Evolutionary conservation across 2,797 vertebrate species (phyloP).

Genomic region (Crenichthys baileyi): DNA sequence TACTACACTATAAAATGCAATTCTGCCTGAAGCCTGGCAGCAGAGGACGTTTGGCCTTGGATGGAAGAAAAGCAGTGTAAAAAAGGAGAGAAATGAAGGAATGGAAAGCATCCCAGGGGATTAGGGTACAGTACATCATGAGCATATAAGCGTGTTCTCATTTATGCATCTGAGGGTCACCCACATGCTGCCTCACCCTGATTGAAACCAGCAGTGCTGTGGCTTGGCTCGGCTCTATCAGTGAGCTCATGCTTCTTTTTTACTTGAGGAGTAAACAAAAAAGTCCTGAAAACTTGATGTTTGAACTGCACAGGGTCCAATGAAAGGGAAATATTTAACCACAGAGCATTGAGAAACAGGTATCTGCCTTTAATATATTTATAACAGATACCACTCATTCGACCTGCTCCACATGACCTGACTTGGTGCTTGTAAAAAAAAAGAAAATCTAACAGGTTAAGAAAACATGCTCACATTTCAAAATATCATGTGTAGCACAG

Average conservation of each 20-base stretch:
- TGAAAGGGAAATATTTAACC: conserved; percentile 60
- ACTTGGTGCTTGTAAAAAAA: background rate
- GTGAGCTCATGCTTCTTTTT: conserved; percentile 43
- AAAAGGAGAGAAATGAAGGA: conserved; percentile 4
- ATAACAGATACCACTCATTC: conserved; percentile 28
- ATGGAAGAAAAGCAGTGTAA: conserved; percentile 25
- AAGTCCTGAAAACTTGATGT: conserved; percentile 29
- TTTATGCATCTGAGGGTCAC: conserved; percentile 36
- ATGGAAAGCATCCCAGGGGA: conserved; percentile 33
- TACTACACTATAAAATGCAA: conserved; percentile 29
- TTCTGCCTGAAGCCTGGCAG: conserved; percentile 50
- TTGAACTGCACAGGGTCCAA: background rate
- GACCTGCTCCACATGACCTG: background rate
- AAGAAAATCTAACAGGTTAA: background rate
- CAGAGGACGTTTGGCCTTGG: conserved; percentile 28
- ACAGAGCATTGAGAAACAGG: conserved; percentile 33
- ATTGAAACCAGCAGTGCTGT: conserved; percentile 61
- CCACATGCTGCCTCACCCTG: conserved; percentile 40
- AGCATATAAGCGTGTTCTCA: conserved; percentile 8
- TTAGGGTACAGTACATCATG: conserved; percentile 13
- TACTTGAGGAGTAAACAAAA: conserved; percentile 7
- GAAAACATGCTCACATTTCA: conserved; percentile 24
- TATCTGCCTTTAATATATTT: conserved; percentile 61
- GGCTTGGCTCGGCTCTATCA: conserved; percentile 31
- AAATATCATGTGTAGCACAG: conserved; percentile 2